A percentile compares a stretch with the other conserved stretches of the same genome.
Evolutionary conservation across 2,888 invertebrate species (phyloP).

Genomic region (Lapara coniferarum): DNA sequence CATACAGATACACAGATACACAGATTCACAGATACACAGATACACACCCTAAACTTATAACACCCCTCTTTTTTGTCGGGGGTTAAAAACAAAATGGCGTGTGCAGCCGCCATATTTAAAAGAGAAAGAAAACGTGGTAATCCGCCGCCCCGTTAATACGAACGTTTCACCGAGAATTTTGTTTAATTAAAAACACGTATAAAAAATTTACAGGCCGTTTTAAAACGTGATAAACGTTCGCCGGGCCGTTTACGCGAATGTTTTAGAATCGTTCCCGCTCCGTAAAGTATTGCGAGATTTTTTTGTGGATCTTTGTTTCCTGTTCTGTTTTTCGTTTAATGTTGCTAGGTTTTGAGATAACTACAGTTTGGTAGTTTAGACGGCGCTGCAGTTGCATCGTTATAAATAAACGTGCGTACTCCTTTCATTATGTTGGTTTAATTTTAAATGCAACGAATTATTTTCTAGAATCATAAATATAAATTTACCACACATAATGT

Average conservation of each 20-base stretch:
- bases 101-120: slow-evolving; percentile 15
- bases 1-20: no score
- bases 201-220: slow-evolving; percentile 75
- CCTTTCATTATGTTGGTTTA: not conserved
- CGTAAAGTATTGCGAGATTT: not conserved
- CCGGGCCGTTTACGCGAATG: slow-evolving; percentile 8
- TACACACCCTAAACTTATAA: no score
- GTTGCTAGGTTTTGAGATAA: slow-evolving; percentile 9
- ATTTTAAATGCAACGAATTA: not conserved
- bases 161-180: slow-evolving; percentile 41
- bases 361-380: slow-evolving; percentile 7
- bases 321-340: slow-evolving; percentile 15
- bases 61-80: no score
- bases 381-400: not conserved
- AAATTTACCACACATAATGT: not conserved
- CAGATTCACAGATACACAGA: no score
- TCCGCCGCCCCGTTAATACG: slow-evolving; percentile 22
- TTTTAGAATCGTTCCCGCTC: slow-evolving; percentile 21
- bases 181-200: slow-evolving; percentile 82
- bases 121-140: slow-evolving; percentile 20
- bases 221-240: slow-evolving; percentile 74
- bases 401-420: not conserved
- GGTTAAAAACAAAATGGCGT: slow-evolving; percentile 24
- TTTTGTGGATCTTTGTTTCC: slow-evolving; percentile 23
- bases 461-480: not conserved